These are phyloP conservation scores for Prosapia bicincta DNA, from an alignment of 2,888 invertebrate species.

Conservation along the genomic window DNA sequence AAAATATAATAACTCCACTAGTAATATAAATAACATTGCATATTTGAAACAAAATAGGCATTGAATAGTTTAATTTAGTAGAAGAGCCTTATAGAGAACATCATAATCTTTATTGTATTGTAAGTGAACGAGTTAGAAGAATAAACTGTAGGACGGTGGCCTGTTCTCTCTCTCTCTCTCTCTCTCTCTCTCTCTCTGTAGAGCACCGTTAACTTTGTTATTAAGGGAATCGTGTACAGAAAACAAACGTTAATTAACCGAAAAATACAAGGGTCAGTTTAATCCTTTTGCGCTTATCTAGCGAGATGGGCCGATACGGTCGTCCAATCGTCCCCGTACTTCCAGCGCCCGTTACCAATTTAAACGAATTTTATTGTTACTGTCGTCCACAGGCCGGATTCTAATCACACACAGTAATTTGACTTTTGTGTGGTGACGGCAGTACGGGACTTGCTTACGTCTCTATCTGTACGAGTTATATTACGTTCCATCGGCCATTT, in stretches of 20 bases:
- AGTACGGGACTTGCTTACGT: too few species aligned
- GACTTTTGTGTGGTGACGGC: neutral
- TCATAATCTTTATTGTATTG: too few species aligned
- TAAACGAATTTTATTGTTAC: neutral
- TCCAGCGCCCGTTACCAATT: neutral
- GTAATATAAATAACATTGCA: too few species aligned
- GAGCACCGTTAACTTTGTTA: neutral
- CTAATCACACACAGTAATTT: neutral
- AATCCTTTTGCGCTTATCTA: neutral
- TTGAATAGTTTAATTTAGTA: too few species aligned
- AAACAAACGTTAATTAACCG: neutral
- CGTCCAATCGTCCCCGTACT: neutral
- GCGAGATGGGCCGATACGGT: neutral
- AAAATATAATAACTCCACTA: too few species aligned
- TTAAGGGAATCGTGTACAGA: neutral
- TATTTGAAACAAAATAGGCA: too few species aligned
- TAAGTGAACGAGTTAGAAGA: too few species aligned
- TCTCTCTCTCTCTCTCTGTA: neutral
- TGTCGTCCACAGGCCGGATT: neutral
- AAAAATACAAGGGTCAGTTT: neutral
- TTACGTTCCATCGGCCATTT: too few species aligned
- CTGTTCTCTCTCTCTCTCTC: too few species aligned
- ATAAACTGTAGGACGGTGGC: too few species aligned
- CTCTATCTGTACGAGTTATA: too few species aligned
- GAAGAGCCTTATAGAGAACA: too few species aligned